Percentiles rank a stretch among this genome's conserved stretches.
Evolutionary conservation across 2,888 invertebrate genomes (phyloP).

Genomic region (Agrochola macilenta): DNA sequence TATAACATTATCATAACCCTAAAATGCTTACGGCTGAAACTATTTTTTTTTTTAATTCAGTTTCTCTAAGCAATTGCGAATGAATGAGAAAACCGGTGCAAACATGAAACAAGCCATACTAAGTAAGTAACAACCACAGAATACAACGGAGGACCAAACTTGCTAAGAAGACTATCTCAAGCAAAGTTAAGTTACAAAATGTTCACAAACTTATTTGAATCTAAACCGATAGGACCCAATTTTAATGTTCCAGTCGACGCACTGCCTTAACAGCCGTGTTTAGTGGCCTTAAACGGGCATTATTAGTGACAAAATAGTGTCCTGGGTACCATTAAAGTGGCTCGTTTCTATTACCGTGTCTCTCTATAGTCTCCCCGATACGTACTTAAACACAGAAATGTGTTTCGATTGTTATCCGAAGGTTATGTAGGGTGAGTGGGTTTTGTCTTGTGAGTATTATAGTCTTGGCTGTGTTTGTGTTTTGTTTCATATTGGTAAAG

Average conservation of each 20-base stretch:
- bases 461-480: slow-evolving; percentile 21
- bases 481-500: background rate
- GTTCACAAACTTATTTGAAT: slow-evolving; percentile 7
- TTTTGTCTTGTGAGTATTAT: slow-evolving; percentile 33
- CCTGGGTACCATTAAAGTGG: slow-evolving; percentile 70
- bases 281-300: slow-evolving; percentile 71
- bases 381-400: slow-evolving; percentile 63
- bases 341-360: slow-evolving; percentile 70
- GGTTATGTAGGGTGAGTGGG: slow-evolving; percentile 50
- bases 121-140: background rate
- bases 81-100: background rate
- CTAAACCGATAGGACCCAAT: slow-evolving; percentile 47
- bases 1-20: background rate
- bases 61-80: background rate
- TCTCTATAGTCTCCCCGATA: slow-evolving; percentile 56
- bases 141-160: background rate
- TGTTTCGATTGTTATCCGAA: slow-evolving; percentile 61
- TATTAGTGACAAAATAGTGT: slow-evolving; percentile 75
- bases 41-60: no score
- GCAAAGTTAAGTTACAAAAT: background rate
- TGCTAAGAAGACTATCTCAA: background rate
- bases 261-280: slow-evolving; percentile 69
- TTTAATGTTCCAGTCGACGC: slow-evolving; percentile 54
- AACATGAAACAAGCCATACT: background rate
- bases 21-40: background rate